Base-by-base conservation (phyloP, 1,140 invertebrate species). In the Pseudachorutes palmiensis region DNA sequence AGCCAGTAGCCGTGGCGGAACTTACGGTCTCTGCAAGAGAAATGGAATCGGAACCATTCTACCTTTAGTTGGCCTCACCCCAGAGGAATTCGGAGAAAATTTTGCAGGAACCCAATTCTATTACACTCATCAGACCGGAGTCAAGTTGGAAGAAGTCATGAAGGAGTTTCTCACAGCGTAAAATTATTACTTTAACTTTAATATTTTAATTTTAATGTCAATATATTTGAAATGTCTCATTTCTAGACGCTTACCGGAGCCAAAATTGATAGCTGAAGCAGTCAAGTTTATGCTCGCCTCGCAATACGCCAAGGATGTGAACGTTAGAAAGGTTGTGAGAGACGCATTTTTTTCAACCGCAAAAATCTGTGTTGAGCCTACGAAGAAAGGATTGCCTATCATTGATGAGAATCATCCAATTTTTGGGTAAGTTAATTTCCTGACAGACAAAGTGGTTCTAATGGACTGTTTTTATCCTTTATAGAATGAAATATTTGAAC, bases 41-140 rank as follows among this genome's bases (percentile, higher is more conserved):
- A 88, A 90, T 29, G 90, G 91, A 28, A 81, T 97, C 22, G 86
- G 86, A 76, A 85, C 86, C 2, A 82, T 97, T 33, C 89, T 91
- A 1, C 91, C 91, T 76, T 89, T 87, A 70, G 98, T 98, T 80
- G 97, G 97, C 71, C 78, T 99, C n/a, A 89, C 87, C 1, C 92
- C 97, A 0, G 91, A 97, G 76, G 88, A 98, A 76, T 98, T 97
- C 79, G 94, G 92, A 1, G 95, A 98, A 80, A 98, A 99, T 80
- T 79, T 98, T 0, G 83, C n/a, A n/a, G n/a, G 93, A 1, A 94
- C 98, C 75, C 94, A 94, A 77, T 98, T 97, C 19, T 91, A 98
- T 78, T 94, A 99, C 76, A 91, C 98, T 1, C 92, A 96, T 58
- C 94, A 98, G 78, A 90, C 91, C 71, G 82, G 86, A 0, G 82